phyloP scores from a whole-genome alignment of 2,797 vertebrate species.

The Macropodus opercularis region DNA sequence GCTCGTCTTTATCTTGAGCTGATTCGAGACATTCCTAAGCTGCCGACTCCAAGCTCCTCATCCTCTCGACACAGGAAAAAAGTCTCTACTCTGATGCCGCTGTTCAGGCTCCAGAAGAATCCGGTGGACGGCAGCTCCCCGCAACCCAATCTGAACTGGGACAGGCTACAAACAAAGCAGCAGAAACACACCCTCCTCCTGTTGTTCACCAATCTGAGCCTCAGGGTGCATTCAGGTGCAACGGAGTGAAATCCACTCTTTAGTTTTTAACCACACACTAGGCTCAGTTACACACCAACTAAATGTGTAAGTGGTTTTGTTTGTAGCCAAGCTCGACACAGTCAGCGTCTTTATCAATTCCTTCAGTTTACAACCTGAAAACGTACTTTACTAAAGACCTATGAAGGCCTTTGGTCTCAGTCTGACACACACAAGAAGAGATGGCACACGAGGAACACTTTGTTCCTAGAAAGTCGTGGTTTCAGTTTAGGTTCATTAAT shows the following conservation, averaged over 20 bases:
- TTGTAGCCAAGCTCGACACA: no score
- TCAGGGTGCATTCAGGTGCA: conserved; percentile 1
- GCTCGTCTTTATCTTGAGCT: conserved; percentile 29
- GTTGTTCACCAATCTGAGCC: conserved; percentile 9
- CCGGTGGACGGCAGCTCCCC: background rate
- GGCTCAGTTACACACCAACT: background rate
- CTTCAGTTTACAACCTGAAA: no score
- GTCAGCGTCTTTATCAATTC: no score
- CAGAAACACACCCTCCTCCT: conserved; percentile 18
- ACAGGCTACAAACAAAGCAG: conserved; percentile 37
- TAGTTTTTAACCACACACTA: background rate
- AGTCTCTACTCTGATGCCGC: conserved; percentile 24
- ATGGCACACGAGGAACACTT: no score
- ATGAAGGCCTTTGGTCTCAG: no score
- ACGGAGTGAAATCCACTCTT: background rate
- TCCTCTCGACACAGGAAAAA: conserved; percentile 3
- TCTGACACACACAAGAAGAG: no score
- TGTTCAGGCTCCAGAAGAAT: conserved; percentile 31
- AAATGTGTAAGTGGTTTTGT: background rate
- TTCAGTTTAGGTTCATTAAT: background rate
- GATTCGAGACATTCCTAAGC: conserved; percentile 54
- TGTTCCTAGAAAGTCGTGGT: background rate
- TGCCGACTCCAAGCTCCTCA: conserved; percentile 29
- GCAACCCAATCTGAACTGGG: conserved; percentile 49
- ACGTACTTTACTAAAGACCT: background rate